phyloP scores from a whole-genome alignment of 2,888 invertebrate species.

The Copidosoma aretas region DNA sequence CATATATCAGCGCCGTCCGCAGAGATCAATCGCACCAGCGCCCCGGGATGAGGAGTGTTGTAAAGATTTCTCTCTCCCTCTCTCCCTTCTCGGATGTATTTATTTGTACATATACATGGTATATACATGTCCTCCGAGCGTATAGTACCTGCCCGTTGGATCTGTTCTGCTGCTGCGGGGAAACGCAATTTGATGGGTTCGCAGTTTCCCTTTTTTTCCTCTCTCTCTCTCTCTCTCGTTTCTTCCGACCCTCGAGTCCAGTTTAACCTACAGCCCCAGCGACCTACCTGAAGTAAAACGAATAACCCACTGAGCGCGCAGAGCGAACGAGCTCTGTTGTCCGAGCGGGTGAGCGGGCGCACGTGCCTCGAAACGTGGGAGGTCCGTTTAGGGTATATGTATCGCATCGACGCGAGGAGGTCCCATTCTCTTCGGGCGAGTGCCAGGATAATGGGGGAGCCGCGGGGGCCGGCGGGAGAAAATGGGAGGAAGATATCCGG shows the following conservation, averaged over 20 bases:
- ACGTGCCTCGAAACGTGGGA: slow-evolving; percentile 19
- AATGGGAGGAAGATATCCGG: slow-evolving; percentile 11
- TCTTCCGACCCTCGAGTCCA: background rate
- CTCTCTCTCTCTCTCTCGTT: no score
- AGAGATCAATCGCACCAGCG: slow-evolving; percentile 35
- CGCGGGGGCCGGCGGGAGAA: background rate
- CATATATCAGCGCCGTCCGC: slow-evolving; percentile 33
- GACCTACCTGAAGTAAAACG: slow-evolving; percentile 25
- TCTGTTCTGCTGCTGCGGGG: slow-evolving; percentile 22
- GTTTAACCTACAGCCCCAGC: slow-evolving; percentile 34
- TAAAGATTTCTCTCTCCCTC: slow-evolving; percentile 23
- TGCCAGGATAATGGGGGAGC: background rate
- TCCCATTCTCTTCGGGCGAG: slow-evolving; percentile 6
- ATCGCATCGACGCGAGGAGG: background rate
- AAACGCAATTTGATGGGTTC: slow-evolving; percentile 34
- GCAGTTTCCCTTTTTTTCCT: background rate
- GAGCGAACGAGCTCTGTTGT: background rate
- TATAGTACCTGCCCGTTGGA: no score
- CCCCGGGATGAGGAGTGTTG: slow-evolving; percentile 30
- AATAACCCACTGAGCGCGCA: slow-evolving; percentile 10
- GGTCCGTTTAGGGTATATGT: slow-evolving; percentile 29
- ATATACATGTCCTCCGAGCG: no score
- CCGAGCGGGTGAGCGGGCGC: background rate
- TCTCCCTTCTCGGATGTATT: background rate
- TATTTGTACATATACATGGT: no score